phyloP scores from a whole-genome alignment of 2,888 invertebrate species.

The Belgica antarctica region DNA sequence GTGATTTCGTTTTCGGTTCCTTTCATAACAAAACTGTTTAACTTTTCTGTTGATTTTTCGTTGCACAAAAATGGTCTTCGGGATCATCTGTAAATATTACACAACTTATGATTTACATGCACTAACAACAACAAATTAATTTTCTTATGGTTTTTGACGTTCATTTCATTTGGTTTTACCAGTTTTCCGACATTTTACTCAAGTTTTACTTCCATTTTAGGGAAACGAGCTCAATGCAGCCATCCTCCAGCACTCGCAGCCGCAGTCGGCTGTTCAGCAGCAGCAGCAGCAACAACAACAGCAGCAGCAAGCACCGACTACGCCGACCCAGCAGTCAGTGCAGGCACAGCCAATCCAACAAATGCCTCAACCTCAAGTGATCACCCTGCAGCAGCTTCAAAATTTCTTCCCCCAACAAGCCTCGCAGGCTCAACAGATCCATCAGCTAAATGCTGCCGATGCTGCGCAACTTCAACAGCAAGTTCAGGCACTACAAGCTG shows the following conservation, averaged over 20 bases:
- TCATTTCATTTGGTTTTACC: neutral
- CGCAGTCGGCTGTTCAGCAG: conserved; percentile 45
- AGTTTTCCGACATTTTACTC: neutral
- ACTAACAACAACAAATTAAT: conserved; percentile 6
- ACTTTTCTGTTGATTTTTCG: neutral
- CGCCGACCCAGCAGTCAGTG: conserved; percentile 33
- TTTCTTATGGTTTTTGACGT: conserved; percentile 41
- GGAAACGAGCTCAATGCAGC: conserved; percentile 48
- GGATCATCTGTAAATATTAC: neutral
- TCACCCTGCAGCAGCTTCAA: conserved; percentile 48
- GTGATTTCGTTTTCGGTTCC: neutral
- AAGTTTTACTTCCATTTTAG: conserved; percentile 33
- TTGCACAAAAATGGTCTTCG: neutral
- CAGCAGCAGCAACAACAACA: conserved; percentile 44
- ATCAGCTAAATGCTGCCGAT: conserved; percentile 39
- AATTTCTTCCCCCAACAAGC: conserved; percentile 47
- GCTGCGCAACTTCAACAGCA: conserved; percentile 41
- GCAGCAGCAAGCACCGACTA: conserved; percentile 21
- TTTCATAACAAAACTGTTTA: neutral
- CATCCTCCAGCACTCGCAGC: conserved; percentile 48
- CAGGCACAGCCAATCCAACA: conserved; percentile 29
- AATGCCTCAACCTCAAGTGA: conserved; percentile 41
- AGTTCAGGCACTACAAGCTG: conserved; percentile 41
- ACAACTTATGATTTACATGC: conserved; percentile 24
- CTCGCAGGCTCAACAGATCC: conserved; percentile 7